phyloP scores from a whole-genome alignment of 2,888 invertebrate species.

The Gonocerus acuteangulatus region DNA sequence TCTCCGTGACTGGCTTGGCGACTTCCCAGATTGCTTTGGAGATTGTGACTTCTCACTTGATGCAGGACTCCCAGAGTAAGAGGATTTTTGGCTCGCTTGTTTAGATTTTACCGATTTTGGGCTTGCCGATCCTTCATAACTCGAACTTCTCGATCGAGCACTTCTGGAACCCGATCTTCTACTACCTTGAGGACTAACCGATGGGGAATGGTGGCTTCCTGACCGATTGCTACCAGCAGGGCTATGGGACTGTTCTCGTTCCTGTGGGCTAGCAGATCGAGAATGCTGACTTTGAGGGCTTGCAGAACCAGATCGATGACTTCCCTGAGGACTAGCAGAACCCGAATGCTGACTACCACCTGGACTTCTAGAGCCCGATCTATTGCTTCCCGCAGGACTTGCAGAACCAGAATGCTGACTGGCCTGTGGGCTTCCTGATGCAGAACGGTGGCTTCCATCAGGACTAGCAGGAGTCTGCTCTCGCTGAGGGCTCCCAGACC shows the following conservation, averaged over 20 bases:
- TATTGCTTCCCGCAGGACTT: conserved; percentile 34
- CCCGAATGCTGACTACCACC: neutral
- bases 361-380: conserved; percentile 28
- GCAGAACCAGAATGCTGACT: conserved; percentile 33
- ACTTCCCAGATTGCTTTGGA: neutral
- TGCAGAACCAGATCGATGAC: conserved; percentile 5
- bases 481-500: conserved; percentile 26
- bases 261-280: neutral
- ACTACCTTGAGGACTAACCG: conserved; percentile 4
- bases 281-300: conserved; percentile 19
- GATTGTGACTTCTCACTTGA: conserved; percentile 5
- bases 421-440: conserved; percentile 31
- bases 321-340: conserved; percentile 25
- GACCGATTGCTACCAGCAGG: neutral
- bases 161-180: conserved; percentile 40
- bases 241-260: conserved; percentile 11
- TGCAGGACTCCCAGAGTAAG: conserved; percentile 13
- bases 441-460: conserved; percentile 23
- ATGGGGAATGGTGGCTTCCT: conserved; percentile 1
- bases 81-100: conserved; percentile 12
- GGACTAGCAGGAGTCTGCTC: conserved; percentile 37
- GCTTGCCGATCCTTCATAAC: conserved; percentile 1
- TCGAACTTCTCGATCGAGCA: conserved; percentile 32
- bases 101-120: conserved; percentile 1
- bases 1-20: neutral